Evolutionary conservation across 1,140 invertebrate species (phyloP), one percentile per base, ranked within the genome.

Genomic region (Homarus americanus): DNA sequence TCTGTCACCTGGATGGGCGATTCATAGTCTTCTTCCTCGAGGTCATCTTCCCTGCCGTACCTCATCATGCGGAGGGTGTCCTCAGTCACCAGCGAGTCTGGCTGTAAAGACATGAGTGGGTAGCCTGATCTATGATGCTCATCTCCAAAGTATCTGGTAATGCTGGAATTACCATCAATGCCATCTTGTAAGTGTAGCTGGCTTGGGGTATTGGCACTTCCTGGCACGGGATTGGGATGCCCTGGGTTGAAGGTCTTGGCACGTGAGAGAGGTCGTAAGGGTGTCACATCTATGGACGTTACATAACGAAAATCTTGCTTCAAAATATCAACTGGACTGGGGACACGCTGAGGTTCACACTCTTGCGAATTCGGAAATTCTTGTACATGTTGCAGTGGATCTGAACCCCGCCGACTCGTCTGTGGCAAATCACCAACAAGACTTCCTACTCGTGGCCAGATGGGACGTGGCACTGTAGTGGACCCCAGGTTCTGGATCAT

Each of bases 1-100:
- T 78, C 20, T 36, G 49, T 28, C 20, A 73, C 58, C 20, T 63
- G 40, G 36, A 73, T 80, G 5, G 82, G 40, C 0, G 63, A 32
- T n/a, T 85, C 38, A 58, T 41, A 73, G 38, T 87, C 58, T 4
- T 84, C 72, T 4, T 88, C 69, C 2, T 41, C 40, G 20, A 38
- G 44, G 44, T 76, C 72, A 9, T 86, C 66, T 12, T 86, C 38
- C 32, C 28, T 38, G 28, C 72, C 41, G 44, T 82, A 88, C 17
- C 41, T 88, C 91, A 92, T 92, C 91, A 92, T 92, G 9, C 76
- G 49, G 20, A 92, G 53, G 7, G 91, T 92, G 44, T 92, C 91
- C 83, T 92, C 91, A 20, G 85, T 89, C 24, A 92, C 85, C 20
- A 92, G 53, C 2, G 91, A 92, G 49, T 92, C 91, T 32, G 79